Conservation (phyloP, 30 jellyfish, hydroid and myxozoan genomes). For the Aurelia aurita region DNA sequence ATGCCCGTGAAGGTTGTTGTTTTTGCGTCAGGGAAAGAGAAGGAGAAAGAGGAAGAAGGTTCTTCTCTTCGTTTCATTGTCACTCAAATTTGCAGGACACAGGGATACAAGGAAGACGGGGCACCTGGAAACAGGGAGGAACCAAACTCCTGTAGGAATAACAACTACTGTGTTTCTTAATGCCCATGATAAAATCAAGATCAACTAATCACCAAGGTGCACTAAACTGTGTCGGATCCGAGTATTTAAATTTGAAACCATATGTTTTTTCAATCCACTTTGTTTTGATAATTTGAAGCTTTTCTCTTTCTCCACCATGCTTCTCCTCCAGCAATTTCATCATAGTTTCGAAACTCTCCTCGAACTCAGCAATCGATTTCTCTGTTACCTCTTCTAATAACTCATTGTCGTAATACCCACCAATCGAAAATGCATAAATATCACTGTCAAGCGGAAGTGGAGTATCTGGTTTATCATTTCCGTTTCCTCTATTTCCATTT, state of each 20-base stretch:
- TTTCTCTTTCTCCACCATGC: slow-evolving; percentile 18
- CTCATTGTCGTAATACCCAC: slow-evolving; percentile 38
- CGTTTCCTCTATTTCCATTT: too few species aligned
- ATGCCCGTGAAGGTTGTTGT: too few species aligned
- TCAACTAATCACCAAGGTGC: slow-evolving; percentile 33
- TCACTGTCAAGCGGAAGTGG: slow-evolving; percentile 26
- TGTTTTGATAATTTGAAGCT: background rate
- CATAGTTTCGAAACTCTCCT: slow-evolving; percentile 21
- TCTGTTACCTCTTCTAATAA: slow-evolving; percentile 22
- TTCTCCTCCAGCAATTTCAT: background rate
- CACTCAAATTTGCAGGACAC: too few species aligned
- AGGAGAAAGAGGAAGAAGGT: too few species aligned
- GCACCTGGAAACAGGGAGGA: too few species aligned
- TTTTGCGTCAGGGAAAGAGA: too few species aligned
- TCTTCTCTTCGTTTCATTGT: too few species aligned
- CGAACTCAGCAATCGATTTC: slow-evolving; percentile 17
- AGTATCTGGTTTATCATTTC: background rate
- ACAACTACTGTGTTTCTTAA: too few species aligned
- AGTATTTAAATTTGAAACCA: slow-evolving; percentile 31
- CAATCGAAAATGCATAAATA: background rate
- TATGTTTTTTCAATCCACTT: background rate
- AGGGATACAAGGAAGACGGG: too few species aligned
- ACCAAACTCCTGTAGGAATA: too few species aligned
- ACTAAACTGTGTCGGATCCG: slow-evolving; percentile 22
- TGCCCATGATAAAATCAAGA: too few species aligned